These are phyloP conservation scores for Scaptomyza cyrtandrae DNA, from an alignment of 2,888 invertebrate species.

Conservation along the genomic window DNA sequence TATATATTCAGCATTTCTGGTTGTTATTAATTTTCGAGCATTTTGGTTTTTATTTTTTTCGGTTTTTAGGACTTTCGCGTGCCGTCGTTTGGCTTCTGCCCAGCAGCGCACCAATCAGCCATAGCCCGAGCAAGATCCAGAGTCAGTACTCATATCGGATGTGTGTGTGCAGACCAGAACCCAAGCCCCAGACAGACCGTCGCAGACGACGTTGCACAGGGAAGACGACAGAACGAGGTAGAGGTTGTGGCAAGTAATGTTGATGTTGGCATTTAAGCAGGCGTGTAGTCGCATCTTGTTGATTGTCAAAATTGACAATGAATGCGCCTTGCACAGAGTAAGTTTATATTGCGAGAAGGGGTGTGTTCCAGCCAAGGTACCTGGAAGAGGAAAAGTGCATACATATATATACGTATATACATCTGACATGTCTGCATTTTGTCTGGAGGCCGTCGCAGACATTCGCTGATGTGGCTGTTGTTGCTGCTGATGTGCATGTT, in stretches of 20 bases:
- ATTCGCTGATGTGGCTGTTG: conserved; percentile 38
- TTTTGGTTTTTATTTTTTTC: conserved; percentile 64
- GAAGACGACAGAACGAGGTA: conserved; percentile 12
- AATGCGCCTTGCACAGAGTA: conserved; percentile 59
- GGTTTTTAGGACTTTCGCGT: conserved; percentile 79
- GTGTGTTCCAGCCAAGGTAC: conserved; percentile 30
- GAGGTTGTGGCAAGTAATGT: conserved; percentile 55
- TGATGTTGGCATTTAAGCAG: conserved; percentile 74
- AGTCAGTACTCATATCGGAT: conserved; percentile 43
- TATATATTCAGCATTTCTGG: conserved; percentile 34
- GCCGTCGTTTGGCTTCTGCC: conserved; percentile 70
- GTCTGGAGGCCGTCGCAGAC: conserved; percentile 79
- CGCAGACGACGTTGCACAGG: conserved; percentile 48
- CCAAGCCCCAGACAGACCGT: conserved; percentile 75
- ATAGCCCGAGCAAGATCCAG: conserved; percentile 24
- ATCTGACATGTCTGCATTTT: conserved; percentile 81
- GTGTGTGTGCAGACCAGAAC: conserved; percentile 33
- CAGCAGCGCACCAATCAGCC: conserved; percentile 55
- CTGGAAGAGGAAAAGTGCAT: conserved; percentile 74
- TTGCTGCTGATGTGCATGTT: conserved; percentile 52
- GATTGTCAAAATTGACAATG: conserved; percentile 83
- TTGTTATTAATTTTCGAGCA: conserved; percentile 72
- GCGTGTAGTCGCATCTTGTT: conserved; percentile 75
- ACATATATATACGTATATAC: conserved; percentile 24
- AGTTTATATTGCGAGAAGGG: conserved; percentile 13